Evolutionary conservation across 2,113 vertebrate genomes (phyloP), one percentile per base, ranked within the genome.

Genomic region (Lasiurus cinereus): DNA sequence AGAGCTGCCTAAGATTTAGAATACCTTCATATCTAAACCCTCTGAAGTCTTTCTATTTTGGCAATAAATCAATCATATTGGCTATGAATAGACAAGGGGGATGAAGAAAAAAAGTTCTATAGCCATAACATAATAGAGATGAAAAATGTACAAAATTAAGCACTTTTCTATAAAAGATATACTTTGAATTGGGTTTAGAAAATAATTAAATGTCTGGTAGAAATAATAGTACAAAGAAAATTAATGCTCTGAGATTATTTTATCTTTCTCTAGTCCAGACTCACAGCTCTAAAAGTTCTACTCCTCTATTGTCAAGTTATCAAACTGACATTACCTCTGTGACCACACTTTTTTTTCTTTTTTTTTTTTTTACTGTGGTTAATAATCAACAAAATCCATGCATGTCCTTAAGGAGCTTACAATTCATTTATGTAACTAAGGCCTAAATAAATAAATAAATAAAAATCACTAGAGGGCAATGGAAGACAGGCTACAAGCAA

Each of bases 391-490:
- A 93, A 62, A 70, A 70, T 79, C 36, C 21, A 54, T 62, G 21
- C 10, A 67, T 67, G 27, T 67, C 36, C 27, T 78, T 54, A 76
- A 82, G 50, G 70, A 87, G 22, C 21, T 74, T 93, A 90, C 8
- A 69, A 59, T 82, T 69, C 5, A 70, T 59, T 87, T 62, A 59
- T 50, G 80, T 13, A 87, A 39, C 48, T 39, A 88, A 67, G 69
- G 33, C 21, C 50, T 52, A 93, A 77, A 82, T 93, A 85, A 90
- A 86, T 6, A 82, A 39, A n/a, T 5, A 54, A 91, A 83, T 22
- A 91, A 83, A 83, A 39, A 91, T 94, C 62, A 93, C 83, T 94
- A 83, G 83, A 88, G 62, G 87, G 69, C 83, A 83, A 91, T 88
- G 92, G 13, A 91, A 96, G 59, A 82, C 83, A 94, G 36, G 87